Evolutionary conservation across 2,113 vertebrate genomes (phyloP).

Genomic region (Marmota flaviventris): DNA sequence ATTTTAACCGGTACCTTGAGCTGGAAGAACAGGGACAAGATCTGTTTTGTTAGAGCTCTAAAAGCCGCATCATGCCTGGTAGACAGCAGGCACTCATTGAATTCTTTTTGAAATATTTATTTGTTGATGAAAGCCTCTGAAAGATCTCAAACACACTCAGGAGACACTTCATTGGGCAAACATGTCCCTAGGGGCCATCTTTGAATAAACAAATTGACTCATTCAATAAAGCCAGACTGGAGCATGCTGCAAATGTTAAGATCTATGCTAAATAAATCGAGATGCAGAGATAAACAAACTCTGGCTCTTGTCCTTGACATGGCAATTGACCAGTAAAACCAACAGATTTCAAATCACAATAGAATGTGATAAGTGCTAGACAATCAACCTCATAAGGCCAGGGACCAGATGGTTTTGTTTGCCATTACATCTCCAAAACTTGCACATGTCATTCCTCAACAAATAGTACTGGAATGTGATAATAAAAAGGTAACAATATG

Average conservation of each 20-base stretch:
- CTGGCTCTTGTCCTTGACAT: background rate
- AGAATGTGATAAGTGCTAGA: background rate
- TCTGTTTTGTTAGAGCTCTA: background rate
- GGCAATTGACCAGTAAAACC: constrained; percentile 27
- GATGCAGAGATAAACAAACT: constrained; percentile 44
- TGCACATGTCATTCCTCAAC: background rate
- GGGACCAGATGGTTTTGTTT: background rate
- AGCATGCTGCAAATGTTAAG: background rate
- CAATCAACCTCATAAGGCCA: background rate
- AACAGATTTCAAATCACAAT: background rate
- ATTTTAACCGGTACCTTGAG: background rate
- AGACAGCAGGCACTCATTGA: background rate
- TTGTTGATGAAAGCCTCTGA: background rate
- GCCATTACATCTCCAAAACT: background rate
- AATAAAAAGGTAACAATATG: background rate
- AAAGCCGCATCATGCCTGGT: background rate
- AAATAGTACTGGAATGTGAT: background rate
- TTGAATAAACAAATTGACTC: constrained; percentile 46
- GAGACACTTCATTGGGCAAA: background rate
- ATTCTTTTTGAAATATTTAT: background rate
- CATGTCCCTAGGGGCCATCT: background rate
- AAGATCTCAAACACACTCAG: background rate
- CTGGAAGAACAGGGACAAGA: background rate
- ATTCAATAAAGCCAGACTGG: constrained; percentile 1
- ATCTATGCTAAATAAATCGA: constrained; percentile 25